Conservation (phyloP, 2,797 vertebrate species). For the Sebastes hubbsi region DNA sequence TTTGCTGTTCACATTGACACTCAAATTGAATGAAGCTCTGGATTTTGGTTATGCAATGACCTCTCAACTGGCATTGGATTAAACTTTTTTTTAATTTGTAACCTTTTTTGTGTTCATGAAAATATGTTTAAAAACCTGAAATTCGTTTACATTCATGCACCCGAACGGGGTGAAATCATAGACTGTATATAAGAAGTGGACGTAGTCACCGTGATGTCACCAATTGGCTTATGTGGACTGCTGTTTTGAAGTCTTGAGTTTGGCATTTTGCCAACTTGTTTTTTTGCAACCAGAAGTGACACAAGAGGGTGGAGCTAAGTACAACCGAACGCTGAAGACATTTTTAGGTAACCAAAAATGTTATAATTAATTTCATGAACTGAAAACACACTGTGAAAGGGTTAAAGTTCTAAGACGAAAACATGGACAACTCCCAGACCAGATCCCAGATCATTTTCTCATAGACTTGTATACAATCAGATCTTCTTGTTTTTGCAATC, state of each 20-base stretch:
- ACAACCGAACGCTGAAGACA: accelerated
- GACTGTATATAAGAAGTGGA: no score
- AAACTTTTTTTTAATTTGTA: neutral
- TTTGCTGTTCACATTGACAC: neutral
- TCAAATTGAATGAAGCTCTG: neutral
- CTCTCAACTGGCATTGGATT: neutral
- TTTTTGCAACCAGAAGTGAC: accelerated
- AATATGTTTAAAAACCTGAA: neutral
- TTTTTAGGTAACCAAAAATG: accelerated
- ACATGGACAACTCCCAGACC: no score
- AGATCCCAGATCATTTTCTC: neutral
- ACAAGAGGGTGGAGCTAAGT: no score
- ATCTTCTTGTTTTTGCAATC: neutral
- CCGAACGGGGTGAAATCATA: neutral
- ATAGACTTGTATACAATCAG: neutral
- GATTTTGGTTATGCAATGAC: no score
- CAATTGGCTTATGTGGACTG: no score
- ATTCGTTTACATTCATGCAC: neutral
- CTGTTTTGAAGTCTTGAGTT: accelerated
- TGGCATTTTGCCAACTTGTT: accelerated
- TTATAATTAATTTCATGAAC: no score
- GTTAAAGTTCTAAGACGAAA: no score
- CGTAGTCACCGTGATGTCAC: no score
- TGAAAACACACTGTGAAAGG: no score
- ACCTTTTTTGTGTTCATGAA: neutral